Base-by-base conservation (phyloP, 2,888 invertebrate species). In the Patella depressa region DNA sequence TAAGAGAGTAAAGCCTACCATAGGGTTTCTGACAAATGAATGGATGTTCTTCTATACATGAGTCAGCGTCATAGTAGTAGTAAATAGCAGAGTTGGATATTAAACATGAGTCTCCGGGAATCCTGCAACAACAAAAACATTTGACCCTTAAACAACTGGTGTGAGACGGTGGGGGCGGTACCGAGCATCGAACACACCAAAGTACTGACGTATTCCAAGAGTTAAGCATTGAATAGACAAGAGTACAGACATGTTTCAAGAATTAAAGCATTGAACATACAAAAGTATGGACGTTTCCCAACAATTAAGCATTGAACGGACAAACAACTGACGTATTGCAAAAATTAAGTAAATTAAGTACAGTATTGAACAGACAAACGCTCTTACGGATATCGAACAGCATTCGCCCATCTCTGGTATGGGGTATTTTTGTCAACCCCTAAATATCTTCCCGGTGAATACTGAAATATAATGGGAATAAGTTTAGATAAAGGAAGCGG, bases 21-120 rank as follows among this genome's bases (percentile, higher is more conserved):
- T 84, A 54, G 57, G 83, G 79, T 74, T 84, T 85, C 72, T 82
- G 80, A 78, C 87, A 87, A 12, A 86, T 77, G 77, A 83, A 87
- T 59, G 83, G 84, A n/a, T 81, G 81, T 34, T 81, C 81, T 29
- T 81, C 81, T 34, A 82, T 80, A 78, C 87, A 87, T 11, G 79
- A 53, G 45, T 80, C 82, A 29, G 81, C 59, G 53, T 82, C 79
- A 82, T 83, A 87, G 34, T 79, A 78, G 75, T 80, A 84, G 54
- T 77, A 77, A 2, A 17, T 19, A 72, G 15, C 17, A 9, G 65
- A 65, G 12, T 24, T 9, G 15, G 65, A 19, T 24, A 19, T 65
- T 24, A 65, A 19, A 65, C 65, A 65, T 0, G 65, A 65, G 14
- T 65, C 65, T 12, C 65, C 65, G 9, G 65, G 65, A 12, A 65